Evolutionary conservation across 1,140 invertebrate genomes (phyloP), one percentile per base, ranked within the genome.

Genomic region (Pseudoatta argentina): DNA sequence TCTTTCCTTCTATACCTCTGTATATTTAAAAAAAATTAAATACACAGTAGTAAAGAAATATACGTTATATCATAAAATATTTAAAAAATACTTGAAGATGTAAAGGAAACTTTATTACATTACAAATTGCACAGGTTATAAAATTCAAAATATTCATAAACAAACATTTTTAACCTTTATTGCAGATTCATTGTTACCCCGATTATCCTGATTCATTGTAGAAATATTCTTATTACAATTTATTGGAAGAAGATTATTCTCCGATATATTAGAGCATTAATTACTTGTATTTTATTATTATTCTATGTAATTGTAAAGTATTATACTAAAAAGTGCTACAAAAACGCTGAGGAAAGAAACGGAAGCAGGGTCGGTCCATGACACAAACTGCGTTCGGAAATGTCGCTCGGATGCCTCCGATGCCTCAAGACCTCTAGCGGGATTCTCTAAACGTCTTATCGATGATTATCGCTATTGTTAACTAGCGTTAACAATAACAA

Each of bases 1-100:
- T 94, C 92, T 39, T 95, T 93, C 87, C 94, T 92, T 67, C 72
- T 88, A 0, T 86, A 88, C 1, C 6, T 86, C 89, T 91, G 39
- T 8, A 30, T 0, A 67, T 27, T 14, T 16, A 57, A 18, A 83
- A 75, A 48, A 73, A 53, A 24, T 78, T 64, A 16, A 64, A 64
- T 21, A 44, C 2, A 18, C 1, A 7, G 1, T 7, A 24, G 53
- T 30, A 24, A 21, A 55, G 6, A 39, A 24, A 44, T 61, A 61
- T 44, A 76, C 7, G 3, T 27, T 34, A n/a, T 18, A 51, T 0
- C 4, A 18, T 8, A 61, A 76, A 44, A 16, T 16, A 51, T 16
- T 51, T 44, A 10, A 10, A 44, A 44, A 44, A 44, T 61, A 76
- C 21, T 16, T 10, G 16, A 57, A 57, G 6, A 75, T 39, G 44